Evolutionary conservation across 2,797 vertebrate species (phyloP).

Genomic region (Spinibarbus caldwelli): DNA sequence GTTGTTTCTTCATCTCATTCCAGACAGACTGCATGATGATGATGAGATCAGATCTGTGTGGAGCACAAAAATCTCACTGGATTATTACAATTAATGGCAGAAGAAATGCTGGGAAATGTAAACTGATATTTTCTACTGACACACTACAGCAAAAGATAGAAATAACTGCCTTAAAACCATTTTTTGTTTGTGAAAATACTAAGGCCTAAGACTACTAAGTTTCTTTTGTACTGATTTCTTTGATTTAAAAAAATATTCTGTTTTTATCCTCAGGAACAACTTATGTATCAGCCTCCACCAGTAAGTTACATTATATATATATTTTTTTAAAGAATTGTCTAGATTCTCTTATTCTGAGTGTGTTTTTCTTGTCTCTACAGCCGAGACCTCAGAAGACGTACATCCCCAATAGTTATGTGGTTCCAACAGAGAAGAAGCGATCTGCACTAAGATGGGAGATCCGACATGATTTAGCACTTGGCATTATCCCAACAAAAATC

Average conservation of each 20-base stretch:
- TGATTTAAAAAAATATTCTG: not conserved
- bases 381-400: slow-evolving; percentile 67
- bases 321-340: not conserved
- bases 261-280: slow-evolving; percentile 71
- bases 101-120: no score
- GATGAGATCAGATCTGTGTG: not conserved
- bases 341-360: not conserved
- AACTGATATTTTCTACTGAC: not conserved
- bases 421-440: slow-evolving; percentile 90
- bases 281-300: slow-evolving; percentile 72
- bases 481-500: slow-evolving; percentile 53
- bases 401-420: slow-evolving; percentile 82
- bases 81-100: not conserved
- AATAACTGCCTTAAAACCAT: no score
- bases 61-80: not conserved
- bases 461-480: slow-evolving; percentile 83
- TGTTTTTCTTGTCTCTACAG: slow-evolving; percentile 62
- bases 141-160: no score
- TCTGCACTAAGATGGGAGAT: slow-evolving; percentile 85
- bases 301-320: slow-evolving; percentile 66
- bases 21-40: not conserved
- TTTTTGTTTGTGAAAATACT: not conserved
- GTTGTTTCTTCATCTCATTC: not conserved
- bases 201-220: no score
- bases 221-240: not conserved